These are phyloP conservation scores for Scaptomyza hsui DNA, from an alignment of 1,140 invertebrate species.

Conservation along the genomic window DNA sequence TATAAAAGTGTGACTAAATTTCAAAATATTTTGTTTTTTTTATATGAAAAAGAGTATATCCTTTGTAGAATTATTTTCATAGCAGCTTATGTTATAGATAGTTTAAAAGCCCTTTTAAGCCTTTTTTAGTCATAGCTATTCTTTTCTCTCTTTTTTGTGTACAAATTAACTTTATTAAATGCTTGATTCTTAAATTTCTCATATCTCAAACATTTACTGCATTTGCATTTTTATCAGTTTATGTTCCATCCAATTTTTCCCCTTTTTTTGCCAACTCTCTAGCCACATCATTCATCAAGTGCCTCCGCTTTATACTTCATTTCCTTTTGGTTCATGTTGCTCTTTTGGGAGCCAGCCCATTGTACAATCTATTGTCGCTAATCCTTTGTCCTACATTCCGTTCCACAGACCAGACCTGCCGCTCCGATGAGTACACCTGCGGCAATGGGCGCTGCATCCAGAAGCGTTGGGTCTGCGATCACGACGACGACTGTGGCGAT, in stretches of 20 bases:
- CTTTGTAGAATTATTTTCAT: no score
- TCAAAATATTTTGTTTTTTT: no score
- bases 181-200: not conserved
- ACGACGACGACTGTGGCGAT: conserved; percentile 94
- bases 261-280: conserved; percentile 30
- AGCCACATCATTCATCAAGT: conserved; percentile 34
- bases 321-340: conserved; percentile 35
- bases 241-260: conserved; percentile 1
- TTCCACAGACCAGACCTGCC: conserved; percentile 90
- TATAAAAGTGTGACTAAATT: no score
- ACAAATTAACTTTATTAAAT: not conserved
- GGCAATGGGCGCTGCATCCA: conserved; percentile 95
- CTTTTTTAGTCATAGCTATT: no score
- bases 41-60: no score
- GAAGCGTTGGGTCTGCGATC: conserved; percentile 93
- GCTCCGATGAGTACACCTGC: conserved; percentile 95
- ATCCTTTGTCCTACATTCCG: conserved; percentile 47
- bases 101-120: no score
- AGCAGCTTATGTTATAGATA: no score
- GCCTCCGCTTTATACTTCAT: conserved; percentile 37
- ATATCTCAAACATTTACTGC: not conserved
- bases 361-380: conserved; percentile 5
- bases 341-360: conserved; percentile 21
- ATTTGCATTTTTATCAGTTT: conserved; percentile 25
- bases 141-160: not conserved